Evolutionary conservation across 1,140 invertebrate genomes (phyloP), one percentile per base, ranked within the genome.

Genomic region (Eriocheir sinensis): DNA sequence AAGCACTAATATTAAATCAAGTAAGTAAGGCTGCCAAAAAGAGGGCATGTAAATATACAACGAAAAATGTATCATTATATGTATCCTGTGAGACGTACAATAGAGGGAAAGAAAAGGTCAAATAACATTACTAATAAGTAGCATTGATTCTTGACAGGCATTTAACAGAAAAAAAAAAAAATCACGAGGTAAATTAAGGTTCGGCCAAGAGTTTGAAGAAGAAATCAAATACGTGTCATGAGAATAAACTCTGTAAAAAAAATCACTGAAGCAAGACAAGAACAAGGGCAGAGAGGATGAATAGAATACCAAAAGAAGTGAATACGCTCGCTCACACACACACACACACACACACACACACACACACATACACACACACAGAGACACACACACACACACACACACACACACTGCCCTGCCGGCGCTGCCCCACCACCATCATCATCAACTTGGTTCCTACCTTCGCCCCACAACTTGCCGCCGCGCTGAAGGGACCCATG

Each of bases 401-500:
- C 60, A 72, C 60, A 72, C 60, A 72, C 60, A 72, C 27, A 27
- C 60, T 6, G 21, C n/a, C 0, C 60, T n/a, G n/a, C 21, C 60
- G 60, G n/a, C n/a, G 60, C 60, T n/a, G 21, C 60, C 27, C 60
- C 60, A 72, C 60, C 27, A n/a, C 60, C 60, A 72, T 8, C 21
- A 72, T n/a, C 60, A 72, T 72, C 60, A 72, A 72, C 60, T 72
- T n/a, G n/a, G 60, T 72, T 72, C 60, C 27, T 72, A 72, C 60
- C 60, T 72, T 72, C 60, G 60, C 60, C 60, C 60, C 60, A 72
- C 60, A 72, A 72, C 60, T 72, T 72, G 60, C 60, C 60, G 60
- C 60, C 60, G 27, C 60, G 60, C 60, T 72, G 60, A 72, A 72
- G 60, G 60, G 60, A 72, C 53, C 41, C 27, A 89, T 89, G 88